Base-by-base conservation (phyloP, 2,797 vertebrate genomes). In the Tauraco hartlaubi region DNA sequence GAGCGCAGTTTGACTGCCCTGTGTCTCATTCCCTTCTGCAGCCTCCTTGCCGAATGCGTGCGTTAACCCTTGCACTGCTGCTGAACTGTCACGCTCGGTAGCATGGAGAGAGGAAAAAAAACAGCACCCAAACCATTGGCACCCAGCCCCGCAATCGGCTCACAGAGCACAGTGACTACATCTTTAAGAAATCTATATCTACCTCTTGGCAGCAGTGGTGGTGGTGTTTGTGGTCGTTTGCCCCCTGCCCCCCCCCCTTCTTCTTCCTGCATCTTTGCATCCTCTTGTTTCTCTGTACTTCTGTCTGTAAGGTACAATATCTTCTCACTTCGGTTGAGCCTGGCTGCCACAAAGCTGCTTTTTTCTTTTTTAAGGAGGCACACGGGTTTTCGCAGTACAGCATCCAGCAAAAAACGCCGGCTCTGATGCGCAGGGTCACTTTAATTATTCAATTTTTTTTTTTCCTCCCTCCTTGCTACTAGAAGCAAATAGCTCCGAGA, bases 281-380 rank as follows among this genome's bases (percentile, higher is more conserved):
- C 80, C 31, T 89, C 90, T 82, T 37, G 21, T 73, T 86, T 68
- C 68, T 49, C 54, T 33, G 37, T 67, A 71, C 76, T 93, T 54
- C 75, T 77, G 22, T 52, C 85, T 11, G n/a, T 41, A 66, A 94
- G 92, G 95, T 93, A 63, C 51, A 33, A 43, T 64, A 72, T 96
- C 92, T 55, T 55, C 84, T 94, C 83, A 61, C 85, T 82, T 87
- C 59, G 15, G 5, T 31, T 58, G 21, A 90, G 90, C 77, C 77
- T 56, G 58, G 9, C 81, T 89, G 86, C 62, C 22, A 74, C 71
- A 29, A 56, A 80, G 79, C 44, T 29, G 2, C 6, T 25, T 74
- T 46, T 64, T 56, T 33, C 29, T 21, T 37, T 74, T 66, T 96
- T 95, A 96, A 96, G 97, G 95, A 96, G 92, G 95, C 85, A 26